These are phyloP conservation scores for Heliconius himera DNA, from an alignment of 1,140 invertebrate species.

Conservation along the genomic window DNA sequence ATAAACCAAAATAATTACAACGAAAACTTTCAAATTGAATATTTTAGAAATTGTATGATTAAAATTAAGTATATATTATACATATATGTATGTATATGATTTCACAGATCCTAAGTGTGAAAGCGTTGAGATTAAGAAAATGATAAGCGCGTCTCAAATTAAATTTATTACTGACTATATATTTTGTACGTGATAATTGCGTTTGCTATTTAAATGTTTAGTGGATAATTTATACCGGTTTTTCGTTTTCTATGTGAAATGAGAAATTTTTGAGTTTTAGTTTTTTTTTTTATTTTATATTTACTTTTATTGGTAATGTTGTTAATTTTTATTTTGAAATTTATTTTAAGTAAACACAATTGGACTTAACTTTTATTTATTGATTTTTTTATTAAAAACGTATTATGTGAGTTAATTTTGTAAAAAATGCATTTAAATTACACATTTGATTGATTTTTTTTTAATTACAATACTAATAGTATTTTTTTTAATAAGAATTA, in stretches of 20 bases:
- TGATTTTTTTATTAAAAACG: too few species aligned
- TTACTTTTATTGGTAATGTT: too few species aligned
- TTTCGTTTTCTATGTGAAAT: background rate
- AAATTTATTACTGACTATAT: slow-evolving; percentile 3
- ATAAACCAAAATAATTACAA: background rate
- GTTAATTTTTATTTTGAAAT: too few species aligned
- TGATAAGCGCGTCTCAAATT: slow-evolving; percentile 16
- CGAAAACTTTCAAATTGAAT: slow-evolving; percentile 3
- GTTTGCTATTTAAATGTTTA: background rate
- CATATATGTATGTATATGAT: background rate
- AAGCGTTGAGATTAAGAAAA: slow-evolving; percentile 32
- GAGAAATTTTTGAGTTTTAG: background rate
- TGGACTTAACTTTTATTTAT: too few species aligned
- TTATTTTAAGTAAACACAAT: too few species aligned
- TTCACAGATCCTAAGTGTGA: slow-evolving; percentile 22
- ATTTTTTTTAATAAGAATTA: too few species aligned
- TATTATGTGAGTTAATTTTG: too few species aligned
- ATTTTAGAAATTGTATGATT: background rate
- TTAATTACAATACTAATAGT: too few species aligned
- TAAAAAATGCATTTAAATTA: too few species aligned
- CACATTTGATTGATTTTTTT: too few species aligned
- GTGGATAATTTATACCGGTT: background rate
- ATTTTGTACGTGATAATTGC: background rate
- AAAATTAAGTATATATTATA: background rate
- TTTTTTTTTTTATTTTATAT: too few species aligned